A percentile compares a stretch with the other conserved stretches of the same genome.
phyloP scores from a whole-genome alignment of 2,888 invertebrate species.

The Byasa hedistus region DNA sequence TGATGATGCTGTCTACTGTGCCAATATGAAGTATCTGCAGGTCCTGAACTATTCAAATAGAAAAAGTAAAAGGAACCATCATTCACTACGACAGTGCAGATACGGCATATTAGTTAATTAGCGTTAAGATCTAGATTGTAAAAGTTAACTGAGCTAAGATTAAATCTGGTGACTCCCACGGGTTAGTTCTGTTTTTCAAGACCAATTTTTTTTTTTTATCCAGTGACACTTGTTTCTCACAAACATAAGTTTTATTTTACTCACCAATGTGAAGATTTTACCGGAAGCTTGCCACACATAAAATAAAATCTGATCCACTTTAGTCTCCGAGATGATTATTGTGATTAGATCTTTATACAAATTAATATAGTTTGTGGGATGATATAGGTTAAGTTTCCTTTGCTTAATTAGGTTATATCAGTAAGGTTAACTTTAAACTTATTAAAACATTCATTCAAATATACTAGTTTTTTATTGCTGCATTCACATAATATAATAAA shows the following conservation, averaged over 20 bases:
- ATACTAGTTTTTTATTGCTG: slow-evolving; percentile 19
- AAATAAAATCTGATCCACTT: slow-evolving; percentile 9
- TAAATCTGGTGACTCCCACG: not conserved
- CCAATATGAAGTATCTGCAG: slow-evolving; percentile 41
- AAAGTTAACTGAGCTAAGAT: slow-evolving; percentile 29
- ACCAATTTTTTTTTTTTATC: not conserved
- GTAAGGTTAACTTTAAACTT: slow-evolving; percentile 9
- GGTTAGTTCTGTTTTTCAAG: not conserved
- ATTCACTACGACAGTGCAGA: slow-evolving; percentile 37
- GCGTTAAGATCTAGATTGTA: slow-evolving; percentile 38
- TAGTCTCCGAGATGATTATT: not conserved
- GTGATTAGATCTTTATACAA: not conserved
- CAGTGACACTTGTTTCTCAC: not conserved
- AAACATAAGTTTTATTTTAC: not conserved
- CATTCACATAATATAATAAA: slow-evolving; percentile 23
- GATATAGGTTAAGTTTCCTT: slow-evolving; percentile 5
- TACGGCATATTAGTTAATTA: slow-evolving; percentile 45
- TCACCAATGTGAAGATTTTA: not conserved
- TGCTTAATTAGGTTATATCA: slow-evolving; percentile 4
- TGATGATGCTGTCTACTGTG: slow-evolving; percentile 44
- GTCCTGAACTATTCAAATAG: slow-evolving; percentile 23
- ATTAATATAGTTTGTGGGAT: slow-evolving; percentile 3
- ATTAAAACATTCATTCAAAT: slow-evolving; percentile 9
- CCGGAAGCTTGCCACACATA: not conserved
- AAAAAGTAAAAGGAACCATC: not conserved